Conservation (phyloP, 2,797 vertebrate species). For the Mormyrus proboscirostris region DNA sequence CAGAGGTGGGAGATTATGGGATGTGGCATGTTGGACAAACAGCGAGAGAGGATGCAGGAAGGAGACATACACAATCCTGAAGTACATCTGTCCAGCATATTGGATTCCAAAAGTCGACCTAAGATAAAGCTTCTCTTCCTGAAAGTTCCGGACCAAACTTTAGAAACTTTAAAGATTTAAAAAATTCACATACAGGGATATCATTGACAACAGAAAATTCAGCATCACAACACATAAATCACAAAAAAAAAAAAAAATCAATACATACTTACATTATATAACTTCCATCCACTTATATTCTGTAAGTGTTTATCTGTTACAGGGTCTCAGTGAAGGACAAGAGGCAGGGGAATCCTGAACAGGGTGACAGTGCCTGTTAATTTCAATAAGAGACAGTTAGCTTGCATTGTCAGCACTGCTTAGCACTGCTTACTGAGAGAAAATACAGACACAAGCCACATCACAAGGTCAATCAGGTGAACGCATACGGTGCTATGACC, state of each 20-base stretch:
- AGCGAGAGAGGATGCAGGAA: conserved; percentile 55
- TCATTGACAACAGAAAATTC: conserved; percentile 49
- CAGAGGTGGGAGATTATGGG: conserved; percentile 17
- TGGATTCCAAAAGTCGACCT: conserved; percentile 48
- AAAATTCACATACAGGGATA: conserved; percentile 46
- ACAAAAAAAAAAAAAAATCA: neutral
- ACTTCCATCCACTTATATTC: neutral
- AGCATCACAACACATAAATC: conserved; percentile 11
- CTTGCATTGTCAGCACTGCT: neutral
- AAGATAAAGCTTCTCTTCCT: conserved; percentile 14
- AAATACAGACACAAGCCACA: neutral
- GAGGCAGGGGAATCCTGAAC: neutral
- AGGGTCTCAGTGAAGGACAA: neutral
- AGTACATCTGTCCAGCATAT: conserved; percentile 60
- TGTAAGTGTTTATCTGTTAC: neutral
- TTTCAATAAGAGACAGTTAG: neutral
- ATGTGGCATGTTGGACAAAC: conserved; percentile 50
- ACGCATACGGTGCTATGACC: neutral
- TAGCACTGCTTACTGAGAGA: neutral
- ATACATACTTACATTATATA: neutral
- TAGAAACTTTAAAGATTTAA: conserved; percentile 45
- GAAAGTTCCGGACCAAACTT: conserved; percentile 52
- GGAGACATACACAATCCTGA: conserved; percentile 52
- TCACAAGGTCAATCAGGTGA: neutral
- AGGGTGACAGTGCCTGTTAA: neutral